Conservation (phyloP, 2,113 vertebrate species). For the Hippocampus guttulatus region DNA sequence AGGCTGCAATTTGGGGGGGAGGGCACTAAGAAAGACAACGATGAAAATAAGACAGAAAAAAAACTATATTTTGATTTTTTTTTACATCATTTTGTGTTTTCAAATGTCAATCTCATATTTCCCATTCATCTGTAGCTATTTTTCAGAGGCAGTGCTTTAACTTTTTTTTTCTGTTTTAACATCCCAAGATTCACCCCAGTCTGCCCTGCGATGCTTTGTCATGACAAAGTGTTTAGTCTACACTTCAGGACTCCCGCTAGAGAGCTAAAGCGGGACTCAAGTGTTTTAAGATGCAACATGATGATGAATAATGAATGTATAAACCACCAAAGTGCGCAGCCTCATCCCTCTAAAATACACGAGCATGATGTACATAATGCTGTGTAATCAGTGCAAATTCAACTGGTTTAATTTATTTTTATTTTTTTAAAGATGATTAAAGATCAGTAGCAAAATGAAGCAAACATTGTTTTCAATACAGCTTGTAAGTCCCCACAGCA, state of each 20-base stretch:
- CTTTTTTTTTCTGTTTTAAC: background rate
- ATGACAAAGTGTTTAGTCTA: slow-evolving; percentile 31
- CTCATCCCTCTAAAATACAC: background rate
- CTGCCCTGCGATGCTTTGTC: slow-evolving; percentile 12
- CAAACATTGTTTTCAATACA: too few relatives aligned
- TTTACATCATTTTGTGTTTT: background rate
- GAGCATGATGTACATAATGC: too few relatives aligned
- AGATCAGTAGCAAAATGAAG: background rate
- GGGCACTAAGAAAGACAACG: too few relatives aligned
- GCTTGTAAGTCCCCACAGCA: too few relatives aligned
- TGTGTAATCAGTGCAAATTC: background rate
- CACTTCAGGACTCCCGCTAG: slow-evolving; percentile 19
- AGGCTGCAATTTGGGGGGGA: background rate
- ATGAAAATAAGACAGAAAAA: too few relatives aligned
- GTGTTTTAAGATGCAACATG: slow-evolving; percentile 37
- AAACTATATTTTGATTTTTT: too few relatives aligned
- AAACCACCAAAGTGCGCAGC: slow-evolving; percentile 2
- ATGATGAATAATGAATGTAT: slow-evolving; percentile 49
- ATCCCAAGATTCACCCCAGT: background rate
- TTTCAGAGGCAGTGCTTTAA: too few relatives aligned
- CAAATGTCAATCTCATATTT: background rate
- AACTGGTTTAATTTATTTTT: background rate
- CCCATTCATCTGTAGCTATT: too few relatives aligned
- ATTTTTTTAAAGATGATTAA: background rate
- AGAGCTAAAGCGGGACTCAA: slow-evolving; percentile 36